phyloP scores from a whole-genome alignment of 2,113 vertebrate genomes.

The Propithecus coquereli region DNA sequence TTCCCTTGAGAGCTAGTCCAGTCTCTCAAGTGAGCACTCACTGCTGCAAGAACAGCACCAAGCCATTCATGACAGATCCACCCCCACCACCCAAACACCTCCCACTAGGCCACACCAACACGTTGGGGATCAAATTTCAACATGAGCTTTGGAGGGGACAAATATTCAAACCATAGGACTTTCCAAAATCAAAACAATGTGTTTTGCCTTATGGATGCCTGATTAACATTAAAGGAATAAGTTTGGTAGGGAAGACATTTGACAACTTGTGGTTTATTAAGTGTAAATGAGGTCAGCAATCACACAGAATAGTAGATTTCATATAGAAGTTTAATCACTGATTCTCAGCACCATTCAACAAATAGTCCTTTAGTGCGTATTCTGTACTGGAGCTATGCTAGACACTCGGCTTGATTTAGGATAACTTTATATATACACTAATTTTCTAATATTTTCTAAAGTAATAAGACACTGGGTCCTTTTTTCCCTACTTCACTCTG shows the following conservation, averaged over 20 bases:
- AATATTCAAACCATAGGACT: background rate
- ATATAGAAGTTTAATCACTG: background rate
- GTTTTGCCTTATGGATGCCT: background rate
- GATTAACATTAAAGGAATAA: background rate
- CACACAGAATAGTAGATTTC: background rate
- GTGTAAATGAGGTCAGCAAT: background rate
- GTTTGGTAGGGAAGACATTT: background rate
- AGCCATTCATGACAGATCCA: background rate
- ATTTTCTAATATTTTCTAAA: background rate
- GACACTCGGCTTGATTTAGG: background rate
- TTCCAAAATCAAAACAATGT: background rate
- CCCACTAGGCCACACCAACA: background rate
- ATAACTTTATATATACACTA: background rate
- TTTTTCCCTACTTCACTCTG: background rate
- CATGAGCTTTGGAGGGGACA: background rate
- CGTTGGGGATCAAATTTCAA: background rate
- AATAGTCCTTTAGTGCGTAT: background rate
- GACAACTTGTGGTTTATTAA: background rate
- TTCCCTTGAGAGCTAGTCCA: background rate
- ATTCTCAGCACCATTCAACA: background rate
- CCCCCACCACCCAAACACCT: background rate
- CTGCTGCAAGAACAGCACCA: background rate
- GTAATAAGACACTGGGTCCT: background rate
- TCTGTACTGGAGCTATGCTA: background rate
- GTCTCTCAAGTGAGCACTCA: background rate